Conservation (phyloP, 2,113 vertebrate genomes). For the Tretioscincus oriximinensis region DNA sequence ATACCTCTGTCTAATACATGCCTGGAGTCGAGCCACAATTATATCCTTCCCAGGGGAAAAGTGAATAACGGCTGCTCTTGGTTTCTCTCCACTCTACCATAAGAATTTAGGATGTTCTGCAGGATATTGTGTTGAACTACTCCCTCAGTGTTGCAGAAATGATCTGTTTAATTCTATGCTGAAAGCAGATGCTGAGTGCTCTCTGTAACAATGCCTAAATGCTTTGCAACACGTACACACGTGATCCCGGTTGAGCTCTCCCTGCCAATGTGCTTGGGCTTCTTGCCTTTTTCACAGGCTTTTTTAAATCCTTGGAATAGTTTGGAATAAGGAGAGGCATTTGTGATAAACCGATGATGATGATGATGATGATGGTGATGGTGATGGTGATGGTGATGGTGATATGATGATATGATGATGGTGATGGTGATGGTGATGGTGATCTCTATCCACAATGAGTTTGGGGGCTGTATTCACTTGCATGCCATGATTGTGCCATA, state of each 20-base stretch:
- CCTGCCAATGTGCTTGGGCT: not conserved
- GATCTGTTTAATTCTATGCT: not conserved
- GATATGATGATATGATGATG: too few species aligned
- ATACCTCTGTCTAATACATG: slow-evolving; percentile 18
- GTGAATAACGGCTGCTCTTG: not conserved
- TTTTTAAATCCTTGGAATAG: not conserved
- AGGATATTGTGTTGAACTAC: not conserved
- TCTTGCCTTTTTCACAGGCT: not conserved
- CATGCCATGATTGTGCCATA: too few species aligned
- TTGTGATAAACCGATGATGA: not conserved
- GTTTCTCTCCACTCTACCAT: not conserved
- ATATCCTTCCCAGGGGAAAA: not conserved
- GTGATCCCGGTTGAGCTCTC: not conserved
- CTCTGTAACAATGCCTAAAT: not conserved
- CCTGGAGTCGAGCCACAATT: not conserved
- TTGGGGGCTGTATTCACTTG: too few species aligned
- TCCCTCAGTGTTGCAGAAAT: not conserved
- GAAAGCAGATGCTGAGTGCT: not conserved
- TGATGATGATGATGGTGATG: too few species aligned
- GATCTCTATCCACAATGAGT: too few species aligned
- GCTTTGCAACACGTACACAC: not conserved
- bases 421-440: too few species aligned
- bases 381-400: too few species aligned
- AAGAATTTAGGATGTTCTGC: not conserved
- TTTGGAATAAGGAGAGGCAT: not conserved